phyloP scores from a whole-genome alignment of 92 coral and sea anemone genomes.

The Palythoa grandiflora region DNA sequence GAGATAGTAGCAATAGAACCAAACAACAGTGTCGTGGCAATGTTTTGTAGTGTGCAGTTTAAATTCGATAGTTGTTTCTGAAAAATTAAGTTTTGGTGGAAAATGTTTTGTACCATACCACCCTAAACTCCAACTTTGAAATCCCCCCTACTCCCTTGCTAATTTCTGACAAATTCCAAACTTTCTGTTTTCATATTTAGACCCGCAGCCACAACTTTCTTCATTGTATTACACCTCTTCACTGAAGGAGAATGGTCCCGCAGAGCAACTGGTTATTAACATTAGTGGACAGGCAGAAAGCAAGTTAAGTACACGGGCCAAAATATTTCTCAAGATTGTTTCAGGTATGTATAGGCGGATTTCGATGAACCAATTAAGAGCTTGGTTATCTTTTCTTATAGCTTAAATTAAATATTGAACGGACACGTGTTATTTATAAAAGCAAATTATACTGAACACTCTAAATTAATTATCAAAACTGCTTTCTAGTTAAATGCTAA shows the following conservation, averaged over 20 bases:
- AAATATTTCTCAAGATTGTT: conserved; percentile 44
- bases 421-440: neutral
- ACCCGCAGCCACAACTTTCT: conserved; percentile 60
- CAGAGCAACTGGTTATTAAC: conserved; percentile 52
- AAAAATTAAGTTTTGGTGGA: no score
- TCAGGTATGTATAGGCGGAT: conserved; percentile 50
- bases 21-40: no score
- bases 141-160: neutral
- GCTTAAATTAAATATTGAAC: neutral
- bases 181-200: conserved; percentile 11
- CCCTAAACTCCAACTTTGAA: neutral
- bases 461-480: neutral
- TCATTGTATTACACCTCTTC: conserved; percentile 37
- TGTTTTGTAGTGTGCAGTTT: no score
- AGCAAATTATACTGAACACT: no score
- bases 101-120: no score
- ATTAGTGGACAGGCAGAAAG: conserved; percentile 63
- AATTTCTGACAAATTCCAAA: neutral
- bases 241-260: conserved; percentile 60
- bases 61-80: no score
- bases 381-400: neutral
- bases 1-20: no score
- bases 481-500: neutral
- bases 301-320: conserved; percentile 49
- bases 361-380: neutral